Evolutionary conservation across 2,797 vertebrate species (phyloP).

Genomic region (Gastrophryne carolinensis): DNA sequence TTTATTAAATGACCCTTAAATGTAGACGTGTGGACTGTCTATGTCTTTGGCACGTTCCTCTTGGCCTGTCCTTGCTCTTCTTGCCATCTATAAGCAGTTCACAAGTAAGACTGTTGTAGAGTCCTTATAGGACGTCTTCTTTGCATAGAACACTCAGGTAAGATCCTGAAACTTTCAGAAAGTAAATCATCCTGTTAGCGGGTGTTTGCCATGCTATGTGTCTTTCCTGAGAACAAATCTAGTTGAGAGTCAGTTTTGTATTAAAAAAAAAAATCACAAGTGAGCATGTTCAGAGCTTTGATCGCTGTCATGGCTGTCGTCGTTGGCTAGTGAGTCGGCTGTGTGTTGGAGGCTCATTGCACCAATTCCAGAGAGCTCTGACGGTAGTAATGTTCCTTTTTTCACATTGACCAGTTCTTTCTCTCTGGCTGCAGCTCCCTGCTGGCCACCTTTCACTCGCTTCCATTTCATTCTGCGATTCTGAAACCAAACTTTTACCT

Average conservation of each 20-base stretch:
- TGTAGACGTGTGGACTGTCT: too few species aligned
- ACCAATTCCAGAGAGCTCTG: slow-evolving; percentile 89
- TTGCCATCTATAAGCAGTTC: too few species aligned
- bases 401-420: slow-evolving; percentile 98
- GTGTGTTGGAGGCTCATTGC: slow-evolving; percentile 86
- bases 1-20: too few species aligned
- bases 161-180: slow-evolving; percentile 55
- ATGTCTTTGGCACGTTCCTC: neutral
- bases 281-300: slow-evolving; percentile 96
- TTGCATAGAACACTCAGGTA: slow-evolving; percentile 47
- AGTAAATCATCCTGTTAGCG: slow-evolving; percentile 62
- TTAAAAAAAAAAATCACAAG: slow-evolving; percentile 80
- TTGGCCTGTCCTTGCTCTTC: neutral
- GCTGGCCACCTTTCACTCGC: slow-evolving; percentile 95
- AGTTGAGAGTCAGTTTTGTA: slow-evolving; percentile 55
- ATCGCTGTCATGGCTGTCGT: slow-evolving; percentile 96
- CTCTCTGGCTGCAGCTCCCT: slow-evolving; percentile 90
- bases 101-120: slow-evolving; percentile 56
- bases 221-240: slow-evolving; percentile 81
- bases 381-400: slow-evolving; percentile 92
- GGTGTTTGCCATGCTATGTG: slow-evolving; percentile 65
- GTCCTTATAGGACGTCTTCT: slow-evolving; percentile 47
- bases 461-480: slow-evolving; percentile 99
- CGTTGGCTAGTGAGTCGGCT: slow-evolving; percentile 91
- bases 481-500: slow-evolving; percentile 99